Base-by-base conservation (phyloP, 1,140 invertebrate species). In the Teleopsis dalmanni region DNA sequence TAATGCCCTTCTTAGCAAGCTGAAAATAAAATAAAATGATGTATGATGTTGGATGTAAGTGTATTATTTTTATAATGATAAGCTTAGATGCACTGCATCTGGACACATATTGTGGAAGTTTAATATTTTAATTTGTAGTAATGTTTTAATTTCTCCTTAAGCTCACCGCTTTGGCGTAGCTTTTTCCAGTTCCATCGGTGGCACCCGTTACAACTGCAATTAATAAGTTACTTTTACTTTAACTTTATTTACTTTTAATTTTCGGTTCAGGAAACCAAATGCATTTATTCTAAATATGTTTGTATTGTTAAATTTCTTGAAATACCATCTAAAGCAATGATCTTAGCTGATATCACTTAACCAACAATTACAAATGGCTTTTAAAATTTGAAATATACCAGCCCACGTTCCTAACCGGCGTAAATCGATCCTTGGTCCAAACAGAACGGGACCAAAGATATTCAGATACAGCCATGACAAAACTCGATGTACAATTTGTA, bases 151-250 rank as follows among this genome's bases (percentile, higher is more conserved):
- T n/a, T n/a, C n/a, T n/a, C n/a, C n/a, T n/a, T n/a, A n/a, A n/a
- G n/a, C n/a, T n/a, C n/a, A 85, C 80, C 57, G 84, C 80, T 65
- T 83, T 79, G 3, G 88, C 87, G 66, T 87, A 95, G 2, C 87
- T 88, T 72, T 88, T 90, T n/a, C 92, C 92, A 58, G 95, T 83
- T 8, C 92, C 92, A 77, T 95, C 91, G 6, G 92, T 95, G 1
- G 87, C 82, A 23, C 92, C 92, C 25, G 92, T 95, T 0, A 95
- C 74, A 48, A 95, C 87, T 80, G n/a, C n/a, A n/a, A n/a, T n/a
- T n/a, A n/a, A n/a, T n/a, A n/a, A n/a, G n/a, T n/a, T n/a, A n/a
- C n/a, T n/a, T n/a, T n/a, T n/a, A n/a, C n/a, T n/a, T n/a, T n/a
- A n/a, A n/a, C n/a, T n/a, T n/a, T n/a, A n/a, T n/a, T n/a, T n/a